Base-by-base conservation (phyloP, 2,888 invertebrate genomes). In the Lampropteryx suffumata region DNA sequence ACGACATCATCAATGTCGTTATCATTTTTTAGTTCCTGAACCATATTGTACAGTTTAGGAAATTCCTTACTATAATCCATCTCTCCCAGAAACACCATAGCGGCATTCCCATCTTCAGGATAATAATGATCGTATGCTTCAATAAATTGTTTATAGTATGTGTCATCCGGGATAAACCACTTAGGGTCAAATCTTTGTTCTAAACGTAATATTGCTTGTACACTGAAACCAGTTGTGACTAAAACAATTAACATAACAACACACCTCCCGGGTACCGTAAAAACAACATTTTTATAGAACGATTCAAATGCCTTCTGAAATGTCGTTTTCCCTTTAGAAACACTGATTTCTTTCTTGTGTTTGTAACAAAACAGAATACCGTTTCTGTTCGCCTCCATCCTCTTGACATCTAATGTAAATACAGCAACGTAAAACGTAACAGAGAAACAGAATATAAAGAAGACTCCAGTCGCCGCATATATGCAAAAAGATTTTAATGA, bases 341-440 rank as follows among this genome's bases (percentile, higher is more conserved):
- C 87, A 1, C 87, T 83, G 34, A 89, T 82, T 63, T 91, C 91
- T 52, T 86, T 81, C 59, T 91, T 87, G 67, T 95, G 94, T 59
- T 86, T 82, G 55, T 94, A 92, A 69, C 95, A 96, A 46, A 94
- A 93, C 0, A 94, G 17, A 34, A 94, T 66, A 1, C 94, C 93
- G 71, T 95, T 95, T 64, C 94, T 84, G 54, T 92, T 92, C 1
- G 75, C 76, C 59, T 92, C 91, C 11, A 94, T 87, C 69, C 95
- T 88, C 67, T 74, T 86, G 49, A 95, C 91, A 67, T 96, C 96
- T 57, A 96, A 74, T 0, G 94, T 92, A 65, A 96, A 93, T 57
- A 94, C 93, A 1, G 95, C 95, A 9, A 95, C 92, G 79, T 96
- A 96, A 77, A 96, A 95, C n/a, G 96, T 96, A 4, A 95, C 92